Percentiles rank a stretch among this genome's conserved stretches.
phyloP scores from a whole-genome alignment of 2,113 vertebrate genomes.

The Cynocephalus volans region DNA sequence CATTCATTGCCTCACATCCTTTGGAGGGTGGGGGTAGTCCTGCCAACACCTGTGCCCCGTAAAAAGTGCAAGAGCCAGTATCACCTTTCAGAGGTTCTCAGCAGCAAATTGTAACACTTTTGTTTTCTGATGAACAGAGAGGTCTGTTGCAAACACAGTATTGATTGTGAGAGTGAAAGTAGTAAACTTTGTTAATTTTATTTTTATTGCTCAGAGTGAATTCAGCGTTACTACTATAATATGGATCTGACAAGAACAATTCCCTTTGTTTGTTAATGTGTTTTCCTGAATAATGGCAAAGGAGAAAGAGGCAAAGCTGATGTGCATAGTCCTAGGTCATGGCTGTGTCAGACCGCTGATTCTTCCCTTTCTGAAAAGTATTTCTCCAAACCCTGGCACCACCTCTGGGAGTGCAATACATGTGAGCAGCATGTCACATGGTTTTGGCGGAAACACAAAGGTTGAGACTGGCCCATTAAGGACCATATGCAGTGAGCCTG shows the following conservation, averaged over 20 bases:
- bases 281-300: neutral
- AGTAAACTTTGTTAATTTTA: neutral
- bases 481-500: neutral
- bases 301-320: neutral
- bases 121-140: neutral
- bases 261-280: neutral
- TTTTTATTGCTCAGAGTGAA: neutral
- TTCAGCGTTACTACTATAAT: neutral
- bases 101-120: neutral
- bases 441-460: too few species aligned
- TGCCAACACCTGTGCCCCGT: neutral
- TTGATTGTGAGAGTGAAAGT: neutral
- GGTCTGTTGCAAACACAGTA: neutral
- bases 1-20: accelerated
- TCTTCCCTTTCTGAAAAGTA: neutral
- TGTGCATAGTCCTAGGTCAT: neutral
- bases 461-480: too few species aligned
- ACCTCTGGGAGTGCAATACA: neutral
- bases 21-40: too few species aligned
- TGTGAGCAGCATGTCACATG: too few species aligned
- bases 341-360: neutral
- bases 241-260: neutral
- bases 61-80: neutral
- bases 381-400: neutral
- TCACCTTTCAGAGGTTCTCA: neutral